These are phyloP conservation scores for Trogon surrucura DNA, from an alignment of 2,113 vertebrate genomes.

Conservation along the genomic window DNA sequence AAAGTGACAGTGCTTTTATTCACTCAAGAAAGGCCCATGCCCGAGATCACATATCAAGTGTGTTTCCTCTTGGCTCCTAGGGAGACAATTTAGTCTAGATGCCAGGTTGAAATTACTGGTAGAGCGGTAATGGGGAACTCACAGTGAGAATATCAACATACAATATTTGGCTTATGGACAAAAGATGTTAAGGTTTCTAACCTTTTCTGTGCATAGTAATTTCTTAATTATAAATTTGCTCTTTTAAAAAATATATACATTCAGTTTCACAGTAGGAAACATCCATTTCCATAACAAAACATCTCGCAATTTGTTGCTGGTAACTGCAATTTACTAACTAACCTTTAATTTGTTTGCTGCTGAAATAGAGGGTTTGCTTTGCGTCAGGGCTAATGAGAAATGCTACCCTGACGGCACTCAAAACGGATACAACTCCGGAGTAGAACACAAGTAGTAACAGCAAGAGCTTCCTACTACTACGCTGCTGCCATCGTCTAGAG, in stretches of 20 bases:
- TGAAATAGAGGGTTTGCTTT: background rate
- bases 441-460: background rate
- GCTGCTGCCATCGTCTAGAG: background rate
- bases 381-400: background rate
- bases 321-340: constrained; percentile 28
- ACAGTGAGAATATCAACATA: background rate
- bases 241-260: background rate
- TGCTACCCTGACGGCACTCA: background rate
- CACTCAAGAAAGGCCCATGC: constrained; percentile 12
- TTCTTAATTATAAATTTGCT: constrained; percentile 51
- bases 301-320: constrained; percentile 2
- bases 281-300: constrained; percentile 9
- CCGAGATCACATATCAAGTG: constrained; percentile 20
- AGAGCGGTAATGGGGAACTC: constrained; percentile 39
- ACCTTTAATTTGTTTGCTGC: background rate
- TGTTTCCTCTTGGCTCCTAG: constrained; percentile 25
- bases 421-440: background rate
- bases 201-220: constrained; percentile 33
- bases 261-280: constrained; percentile 22
- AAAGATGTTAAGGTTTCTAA: constrained; percentile 50
- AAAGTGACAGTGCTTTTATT: constrained; percentile 47
- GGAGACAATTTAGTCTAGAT: constrained; percentile 42
- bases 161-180: constrained; percentile 33
- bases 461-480: background rate
- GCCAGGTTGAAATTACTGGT: constrained; percentile 52